These are phyloP conservation scores for Netelia virgata DNA, from an alignment of 2,888 invertebrate genomes.

Conservation along the genomic window DNA sequence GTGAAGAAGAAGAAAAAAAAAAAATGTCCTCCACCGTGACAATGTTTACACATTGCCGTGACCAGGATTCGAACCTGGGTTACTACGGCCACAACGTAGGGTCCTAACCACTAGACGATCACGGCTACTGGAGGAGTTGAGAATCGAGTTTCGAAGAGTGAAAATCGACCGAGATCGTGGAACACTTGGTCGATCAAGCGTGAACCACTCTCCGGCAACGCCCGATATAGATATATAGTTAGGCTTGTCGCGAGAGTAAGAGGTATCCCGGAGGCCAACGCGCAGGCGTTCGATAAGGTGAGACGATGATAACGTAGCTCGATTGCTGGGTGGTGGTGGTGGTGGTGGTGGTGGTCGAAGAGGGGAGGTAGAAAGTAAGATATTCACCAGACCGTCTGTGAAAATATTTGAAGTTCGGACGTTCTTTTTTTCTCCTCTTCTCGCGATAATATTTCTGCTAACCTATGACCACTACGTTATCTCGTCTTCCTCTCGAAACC, in stretches of 20 bases:
- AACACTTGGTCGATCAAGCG: constrained; percentile 60
- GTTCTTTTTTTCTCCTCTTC: constrained; percentile 14
- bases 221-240: too few relatives aligned
- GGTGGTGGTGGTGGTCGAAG: background rate
- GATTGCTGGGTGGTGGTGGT: background rate
- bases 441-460: constrained; percentile 29
- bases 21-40: constrained; percentile 67
- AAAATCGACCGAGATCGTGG: constrained; percentile 60
- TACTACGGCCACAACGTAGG: constrained; percentile 85
- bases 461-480: constrained; percentile 30
- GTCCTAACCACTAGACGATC: constrained; percentile 78
- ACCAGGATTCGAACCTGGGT: constrained; percentile 85
- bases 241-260: background rate
- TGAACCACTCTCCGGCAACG: constrained; percentile 4
- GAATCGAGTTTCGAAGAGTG: constrained; percentile 7
- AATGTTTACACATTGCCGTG: constrained; percentile 82
- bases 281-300: constrained; percentile 41
- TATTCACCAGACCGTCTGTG: constrained; percentile 54
- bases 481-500: constrained; percentile 39
- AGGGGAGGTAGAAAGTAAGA: background rate
- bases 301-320: constrained; percentile 6
- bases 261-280: constrained; percentile 1
- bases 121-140: constrained; percentile 68
- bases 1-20: constrained; percentile 37
- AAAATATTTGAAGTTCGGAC: constrained; percentile 64